Percentiles rank a stretch among this genome's conserved stretches.
phyloP scores from a whole-genome alignment of 2,113 vertebrate genomes.

The Donacobius atricapilla region DNA sequence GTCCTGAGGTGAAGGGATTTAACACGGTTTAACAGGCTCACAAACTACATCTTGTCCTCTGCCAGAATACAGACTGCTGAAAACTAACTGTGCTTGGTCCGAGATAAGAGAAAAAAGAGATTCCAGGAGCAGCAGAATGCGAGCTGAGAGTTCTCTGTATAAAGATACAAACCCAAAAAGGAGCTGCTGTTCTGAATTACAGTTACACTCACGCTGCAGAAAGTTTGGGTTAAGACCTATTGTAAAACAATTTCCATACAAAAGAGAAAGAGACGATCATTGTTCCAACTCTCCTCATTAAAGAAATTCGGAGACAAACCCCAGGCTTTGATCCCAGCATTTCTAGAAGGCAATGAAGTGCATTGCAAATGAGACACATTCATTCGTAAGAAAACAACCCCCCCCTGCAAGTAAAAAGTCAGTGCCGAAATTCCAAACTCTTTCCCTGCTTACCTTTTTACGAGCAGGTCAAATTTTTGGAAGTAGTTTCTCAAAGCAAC shows the following conservation, averaged over 20 bases:
- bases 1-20: not conserved
- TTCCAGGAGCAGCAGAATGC: not conserved
- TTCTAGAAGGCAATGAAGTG: conserved; percentile 20
- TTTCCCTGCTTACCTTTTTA: conserved; percentile 54
- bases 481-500: conserved; percentile 34
- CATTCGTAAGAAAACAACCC: not conserved
- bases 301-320: conserved; percentile 18
- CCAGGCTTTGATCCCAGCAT: conserved; percentile 53
- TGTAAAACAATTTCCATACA: not conserved
- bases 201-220: not conserved
- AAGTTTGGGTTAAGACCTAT: not conserved
- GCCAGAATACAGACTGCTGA: not conserved
- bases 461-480: conserved; percentile 36
- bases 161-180: not conserved
- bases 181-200: not conserved
- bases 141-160: not conserved
- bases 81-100: not conserved
- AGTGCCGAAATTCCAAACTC: not conserved
- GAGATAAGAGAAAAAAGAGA: not conserved
- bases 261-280: not conserved
- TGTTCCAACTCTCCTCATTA: conserved; percentile 10
- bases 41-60: not conserved
- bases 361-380: not conserved
- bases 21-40: not conserved
- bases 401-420: not conserved